Evolutionary conservation across 1,140 invertebrate genomes (phyloP), one percentile per base, ranked within the genome.

Genomic region (Maconellicoccus hirsutus): DNA sequence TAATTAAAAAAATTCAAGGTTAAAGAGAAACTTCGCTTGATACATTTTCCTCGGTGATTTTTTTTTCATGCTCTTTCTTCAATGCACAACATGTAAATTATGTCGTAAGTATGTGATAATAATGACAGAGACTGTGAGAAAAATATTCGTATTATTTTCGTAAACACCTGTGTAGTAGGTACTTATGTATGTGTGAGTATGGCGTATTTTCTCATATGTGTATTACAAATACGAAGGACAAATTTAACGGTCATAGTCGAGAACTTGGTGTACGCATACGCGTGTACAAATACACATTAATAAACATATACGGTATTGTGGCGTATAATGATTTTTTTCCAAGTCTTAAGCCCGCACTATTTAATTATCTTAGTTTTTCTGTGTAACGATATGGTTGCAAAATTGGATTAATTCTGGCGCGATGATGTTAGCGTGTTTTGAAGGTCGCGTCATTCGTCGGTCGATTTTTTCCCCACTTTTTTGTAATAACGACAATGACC

Each of bases 51-150:
- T 66, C 16, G 12, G n/a, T 52, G 10, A 16, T 52, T 52, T 66
- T 66, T 66, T 66, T 66, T 25, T 66, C 19, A 10, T 66, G 8
- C 61, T 66, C 61, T 66, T 66, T 25, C n/a, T 52, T 52, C 42
- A 16, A 16, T 16, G 25, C 22, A 66, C 25, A 66, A 66, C 61
- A 66, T 66, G 61, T 66, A 66, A 26, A 66, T 66, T 66, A 66
- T 66, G 61, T 66, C 61, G 61, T 66, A 66, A 66, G 61, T 66
- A 23, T 66, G 61, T 26, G 61, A 66, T 66, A 66, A 66, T 66
- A 66, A 66, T 66, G 61, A 66, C 61, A 23, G 61, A 66, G 61
- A 66, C 61, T 66, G 61, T 66, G 61, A 66, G 61, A 66, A 66
- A 66, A 66, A 66, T 66, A 66, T 59, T 59, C 52, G 16, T 59